Percentiles rank a stretch among this genome's conserved stretches.
These are phyloP conservation scores for Ursus arctos DNA, from an alignment of 2,113 vertebrate genomes.

Conservation along the genomic window DNA sequence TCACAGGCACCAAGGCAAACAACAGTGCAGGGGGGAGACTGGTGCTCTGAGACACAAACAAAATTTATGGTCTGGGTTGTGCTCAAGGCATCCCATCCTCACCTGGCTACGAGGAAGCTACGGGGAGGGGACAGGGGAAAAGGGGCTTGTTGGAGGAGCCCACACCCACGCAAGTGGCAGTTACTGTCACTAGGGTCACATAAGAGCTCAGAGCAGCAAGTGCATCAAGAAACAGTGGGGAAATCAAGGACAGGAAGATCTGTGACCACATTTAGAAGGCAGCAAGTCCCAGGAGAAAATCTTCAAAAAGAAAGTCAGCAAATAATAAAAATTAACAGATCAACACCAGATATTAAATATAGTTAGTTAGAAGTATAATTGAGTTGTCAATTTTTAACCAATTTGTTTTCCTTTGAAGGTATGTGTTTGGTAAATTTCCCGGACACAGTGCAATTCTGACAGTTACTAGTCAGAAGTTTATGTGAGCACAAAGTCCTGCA, in stretches of 20 bases:
- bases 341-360: background rate
- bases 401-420: background rate
- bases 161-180: background rate
- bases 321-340: background rate
- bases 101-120: background rate
- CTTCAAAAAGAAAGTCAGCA: background rate
- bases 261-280: background rate
- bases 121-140: background rate
- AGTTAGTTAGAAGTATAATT: background rate
- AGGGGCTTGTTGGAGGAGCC: background rate
- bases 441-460: background rate
- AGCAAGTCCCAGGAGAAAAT: background rate
- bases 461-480: too few species aligned
- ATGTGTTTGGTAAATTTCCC: background rate
- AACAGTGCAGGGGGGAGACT: background rate
- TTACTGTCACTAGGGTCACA: background rate
- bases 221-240: background rate
- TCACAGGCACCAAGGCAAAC: background rate
- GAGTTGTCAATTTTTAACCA: background rate
- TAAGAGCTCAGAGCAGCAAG: background rate
- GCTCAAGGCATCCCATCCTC: background rate
- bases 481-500: background rate
- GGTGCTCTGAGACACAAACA: background rate
- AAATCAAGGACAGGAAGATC: background rate
- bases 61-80: background rate